These are phyloP conservation scores for Ectemnius lituratus DNA, from an alignment of 2,888 invertebrate species.

Conservation along the genomic window DNA sequence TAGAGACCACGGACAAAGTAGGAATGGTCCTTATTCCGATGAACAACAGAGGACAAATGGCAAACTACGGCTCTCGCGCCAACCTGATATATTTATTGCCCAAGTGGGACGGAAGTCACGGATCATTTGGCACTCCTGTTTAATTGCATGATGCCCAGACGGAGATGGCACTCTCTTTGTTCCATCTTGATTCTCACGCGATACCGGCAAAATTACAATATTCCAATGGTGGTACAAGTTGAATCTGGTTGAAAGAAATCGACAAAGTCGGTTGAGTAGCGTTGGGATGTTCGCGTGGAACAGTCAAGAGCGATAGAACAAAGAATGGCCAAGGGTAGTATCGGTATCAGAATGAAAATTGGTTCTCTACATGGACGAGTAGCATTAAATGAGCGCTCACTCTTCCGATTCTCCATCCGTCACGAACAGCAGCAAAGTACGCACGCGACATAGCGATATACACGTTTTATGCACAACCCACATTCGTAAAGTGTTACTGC, in stretches of 20 bases:
- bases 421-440: conserved; percentile 32
- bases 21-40: conserved; percentile 33
- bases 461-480: conserved; percentile 67
- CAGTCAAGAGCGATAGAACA: not conserved
- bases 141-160: conserved; percentile 29
- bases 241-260: not conserved
- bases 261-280: no score
- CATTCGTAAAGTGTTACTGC: conserved; percentile 58
- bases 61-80: conserved; percentile 38
- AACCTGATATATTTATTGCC: conserved; percentile 53
- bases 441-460: conserved; percentile 54
- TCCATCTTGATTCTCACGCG: not conserved
- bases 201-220: no score
- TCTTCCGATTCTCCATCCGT: conserved; percentile 51
- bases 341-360: conserved; percentile 31
- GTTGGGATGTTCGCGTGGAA: no score
- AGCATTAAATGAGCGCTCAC: not conserved
- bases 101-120: conserved; percentile 65
- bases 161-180: not conserved
- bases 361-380: conserved; percentile 11
- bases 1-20: conserved; percentile 41
- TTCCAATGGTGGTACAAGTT: no score
- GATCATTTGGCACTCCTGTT: conserved; percentile 47
- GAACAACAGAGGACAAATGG: conserved; percentile 47
- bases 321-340: not conserved